Base-by-base conservation (phyloP, 1,140 invertebrate species). In the Calephelis nemesis region DNA sequence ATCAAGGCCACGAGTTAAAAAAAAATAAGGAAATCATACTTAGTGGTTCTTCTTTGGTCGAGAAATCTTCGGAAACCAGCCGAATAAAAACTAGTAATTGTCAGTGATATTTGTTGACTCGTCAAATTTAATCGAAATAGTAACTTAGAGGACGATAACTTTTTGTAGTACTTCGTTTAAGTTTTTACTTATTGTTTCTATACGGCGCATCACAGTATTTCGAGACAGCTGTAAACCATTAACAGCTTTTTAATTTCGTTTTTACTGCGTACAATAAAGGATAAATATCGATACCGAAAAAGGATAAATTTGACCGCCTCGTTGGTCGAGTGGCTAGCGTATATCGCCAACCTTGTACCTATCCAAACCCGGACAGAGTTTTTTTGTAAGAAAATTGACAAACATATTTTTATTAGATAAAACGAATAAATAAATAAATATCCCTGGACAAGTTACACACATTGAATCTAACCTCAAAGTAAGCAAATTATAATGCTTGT, bases 41-140 rank as follows among this genome's bases (percentile, higher is more conserved):
- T 67, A 82, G 70, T 62, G 83, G 67, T 81, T 84, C 69, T 80
- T 81, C 78, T 84, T 77, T 80, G 58, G 68, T 65, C 62, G 78
- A 72, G 58, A 81, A 78, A 84, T 83, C 73, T 50, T 77, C 70
- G 66, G 80, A 85, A 60, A 82, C 69, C 75, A 82, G 75, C 13
- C 13, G 50, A 52, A 52, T 65, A 62, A 68, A 78, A 79, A 76
- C 69, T 62, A 49, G 13, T 47, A 68, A 68, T 49, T 62, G 15
- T 30, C 50, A 54, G 50, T 58, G 40, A 0, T 19, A 47, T 30
- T 4, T 30, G 30, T 30, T 30, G 30, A 30, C 30, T 30, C 30
- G 30, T 30, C 30, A 30, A 30, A 30, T 30, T 30, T 2, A 30
- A 30, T 2, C 30, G 30, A 30, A 30, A 30, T 4, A 30, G 30